A percentile compares a stretch with the other conserved stretches of the same genome.
These are phyloP conservation scores for Quadroppia sp. DNA, from an alignment of 2,888 invertebrate species.

Conservation along the genomic window DNA sequence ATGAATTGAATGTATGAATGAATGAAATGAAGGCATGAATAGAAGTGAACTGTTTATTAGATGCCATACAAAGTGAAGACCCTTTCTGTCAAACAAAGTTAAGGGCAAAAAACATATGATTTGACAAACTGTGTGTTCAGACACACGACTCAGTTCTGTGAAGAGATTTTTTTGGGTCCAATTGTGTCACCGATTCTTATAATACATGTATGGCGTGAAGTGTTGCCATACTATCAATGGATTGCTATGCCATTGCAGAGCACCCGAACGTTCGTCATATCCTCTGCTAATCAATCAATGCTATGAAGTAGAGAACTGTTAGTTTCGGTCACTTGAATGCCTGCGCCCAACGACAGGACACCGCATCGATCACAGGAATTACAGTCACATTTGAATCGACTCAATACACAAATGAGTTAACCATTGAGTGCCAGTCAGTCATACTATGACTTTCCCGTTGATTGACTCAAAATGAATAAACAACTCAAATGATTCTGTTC, in stretches of 20 bases:
- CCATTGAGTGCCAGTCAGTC: constrained; percentile 22
- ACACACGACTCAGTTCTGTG: neutral
- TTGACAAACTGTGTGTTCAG: neutral
- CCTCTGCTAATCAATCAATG: constrained; percentile 31
- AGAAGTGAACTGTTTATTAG: neutral
- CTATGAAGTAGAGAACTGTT: constrained; percentile 6
- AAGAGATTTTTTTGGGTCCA: neutral
- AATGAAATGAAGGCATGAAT: too few relatives aligned
- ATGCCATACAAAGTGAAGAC: too few relatives aligned
- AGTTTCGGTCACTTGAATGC: constrained; percentile 16
- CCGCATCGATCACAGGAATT: constrained; percentile 21
- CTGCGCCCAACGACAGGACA: neutral
- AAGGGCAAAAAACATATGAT: neutral
- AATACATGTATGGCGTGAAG: too few relatives aligned
- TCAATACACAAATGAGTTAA: constrained; percentile 18
- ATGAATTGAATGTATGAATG: constrained; percentile 23
- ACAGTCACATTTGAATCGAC: constrained; percentile 2
- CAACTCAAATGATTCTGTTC: constrained; percentile 16
- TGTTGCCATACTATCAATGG: neutral
- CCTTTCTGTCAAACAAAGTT: too few relatives aligned
- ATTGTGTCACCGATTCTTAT: constrained; percentile 15
- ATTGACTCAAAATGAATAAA: constrained; percentile 26
- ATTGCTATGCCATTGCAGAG: neutral
- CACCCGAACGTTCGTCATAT: constrained; percentile 14
- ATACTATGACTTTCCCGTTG: neutral